Conservation (phyloP, 2,797 vertebrate genomes). For the Urocyon cinereoargenteus region DNA sequence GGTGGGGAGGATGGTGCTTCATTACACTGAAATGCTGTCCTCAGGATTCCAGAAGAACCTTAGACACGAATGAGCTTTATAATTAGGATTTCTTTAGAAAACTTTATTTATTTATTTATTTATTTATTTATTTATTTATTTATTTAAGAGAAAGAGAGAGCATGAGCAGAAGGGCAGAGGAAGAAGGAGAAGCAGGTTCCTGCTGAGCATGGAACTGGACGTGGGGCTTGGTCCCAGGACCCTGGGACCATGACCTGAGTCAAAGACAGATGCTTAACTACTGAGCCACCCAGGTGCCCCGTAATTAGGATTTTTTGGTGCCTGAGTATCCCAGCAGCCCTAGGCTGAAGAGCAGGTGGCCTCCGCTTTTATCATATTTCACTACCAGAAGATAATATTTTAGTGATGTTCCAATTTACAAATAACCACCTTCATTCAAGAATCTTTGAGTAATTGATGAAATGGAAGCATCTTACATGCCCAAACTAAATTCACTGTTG, state of each 20-base stretch:
- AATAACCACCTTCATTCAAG: conserved; percentile 43
- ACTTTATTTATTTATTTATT: no score
- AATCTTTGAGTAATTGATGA: conserved; percentile 30
- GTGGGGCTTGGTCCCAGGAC: no score
- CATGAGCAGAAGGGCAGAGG: no score
- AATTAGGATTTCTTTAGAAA: neutral
- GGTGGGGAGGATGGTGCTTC: neutral
- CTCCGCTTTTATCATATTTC: neutral
- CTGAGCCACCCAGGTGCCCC: no score
- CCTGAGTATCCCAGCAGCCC: neutral
- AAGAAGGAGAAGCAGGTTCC: no score
- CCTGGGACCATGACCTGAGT: no score
- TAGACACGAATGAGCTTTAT: neutral
- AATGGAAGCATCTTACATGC: conserved; percentile 33
- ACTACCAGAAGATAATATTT: neutral
- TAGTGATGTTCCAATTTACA: neutral
- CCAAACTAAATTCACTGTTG: conserved; percentile 17
- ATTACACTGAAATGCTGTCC: neutral
- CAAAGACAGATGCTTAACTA: no score
- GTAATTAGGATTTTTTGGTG: neutral
- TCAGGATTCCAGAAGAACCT: neutral
- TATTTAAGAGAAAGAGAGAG: no score
- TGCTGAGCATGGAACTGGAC: no score
- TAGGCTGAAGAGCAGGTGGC: neutral
- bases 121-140: no score